Percentiles rank a stretch among this genome's conserved stretches.
Conservation (phyloP, 2,113 vertebrate species). For the Megaptera novaeangliae region DNA sequence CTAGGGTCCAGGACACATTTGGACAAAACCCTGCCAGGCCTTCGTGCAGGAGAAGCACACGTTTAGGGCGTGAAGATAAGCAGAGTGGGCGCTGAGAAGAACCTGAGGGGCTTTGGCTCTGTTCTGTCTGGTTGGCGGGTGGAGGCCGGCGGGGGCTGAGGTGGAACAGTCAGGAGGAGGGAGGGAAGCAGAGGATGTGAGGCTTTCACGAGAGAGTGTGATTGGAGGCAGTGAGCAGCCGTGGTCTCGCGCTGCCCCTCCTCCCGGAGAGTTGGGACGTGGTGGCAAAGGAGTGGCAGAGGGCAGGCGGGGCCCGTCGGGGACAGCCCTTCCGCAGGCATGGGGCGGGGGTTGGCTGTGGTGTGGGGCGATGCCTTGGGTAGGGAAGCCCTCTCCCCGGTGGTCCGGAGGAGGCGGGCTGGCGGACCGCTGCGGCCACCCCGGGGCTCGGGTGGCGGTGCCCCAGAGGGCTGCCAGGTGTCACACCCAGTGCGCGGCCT, state of each 20-base stretch:
- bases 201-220: neutral
- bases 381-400: neutral
- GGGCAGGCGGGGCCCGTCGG: neutral
- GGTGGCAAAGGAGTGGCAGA: neutral
- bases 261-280: neutral
- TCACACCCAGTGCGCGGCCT: accelerated
- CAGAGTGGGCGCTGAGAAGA: neutral
- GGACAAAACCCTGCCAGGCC: neutral
- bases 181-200: neutral
- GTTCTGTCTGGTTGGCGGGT: too few species aligned
- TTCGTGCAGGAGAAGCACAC: accelerated
- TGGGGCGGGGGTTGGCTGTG: too few species aligned
- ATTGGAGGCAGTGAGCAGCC: neutral
- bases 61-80: neutral
- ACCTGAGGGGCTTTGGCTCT: accelerated
- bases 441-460: accelerated
- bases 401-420: neutral
- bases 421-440: neutral
- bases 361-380: neutral
- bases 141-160: too few species aligned
- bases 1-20: neutral
- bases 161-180: neutral
- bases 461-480: accelerated
- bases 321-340: neutral
- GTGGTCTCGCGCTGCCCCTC: neutral